A percentile compares a stretch with the other conserved stretches of the same genome.
These are phyloP conservation scores for Beris morrisii DNA, from an alignment of 2,888 invertebrate genomes.

Conservation along the genomic window DNA sequence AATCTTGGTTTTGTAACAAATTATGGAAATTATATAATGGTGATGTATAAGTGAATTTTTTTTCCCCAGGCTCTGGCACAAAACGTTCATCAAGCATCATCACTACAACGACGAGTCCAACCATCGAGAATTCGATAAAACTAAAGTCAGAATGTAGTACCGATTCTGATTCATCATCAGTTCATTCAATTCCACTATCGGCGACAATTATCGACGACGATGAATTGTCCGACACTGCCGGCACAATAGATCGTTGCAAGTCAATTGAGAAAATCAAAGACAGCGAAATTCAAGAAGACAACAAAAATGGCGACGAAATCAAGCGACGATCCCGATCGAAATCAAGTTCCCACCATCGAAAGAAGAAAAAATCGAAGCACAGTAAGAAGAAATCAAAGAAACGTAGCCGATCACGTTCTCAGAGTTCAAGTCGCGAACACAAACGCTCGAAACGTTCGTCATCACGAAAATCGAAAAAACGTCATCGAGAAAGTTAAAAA, in stretches of 20 bases:
- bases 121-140: not conserved
- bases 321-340: conserved; percentile 30
- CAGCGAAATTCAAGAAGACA: too few relatives aligned
- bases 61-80: not conserved
- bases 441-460: conserved; percentile 14
- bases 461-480: conserved; percentile 13
- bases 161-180: conserved; percentile 48
- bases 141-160: conserved; percentile 34
- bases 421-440: not conserved
- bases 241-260: not conserved
- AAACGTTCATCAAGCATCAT: not conserved
- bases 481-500: conserved; percentile 11
- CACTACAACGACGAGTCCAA: not conserved
- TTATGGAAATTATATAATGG: too few relatives aligned
- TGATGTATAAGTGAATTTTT: not conserved
- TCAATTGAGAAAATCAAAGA: not conserved
- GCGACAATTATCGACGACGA: conserved; percentile 51
- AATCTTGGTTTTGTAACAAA: not conserved
- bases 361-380: conserved; percentile 44
- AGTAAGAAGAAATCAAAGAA: conserved; percentile 47
- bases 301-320: not conserved
- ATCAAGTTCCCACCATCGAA: conserved; percentile 32
- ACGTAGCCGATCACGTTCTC: conserved; percentile 38
- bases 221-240: not conserved
- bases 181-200: conserved; percentile 55